Evolutionary conservation across 1,140 invertebrate genomes (phyloP), one percentile per base, ranked within the genome.

Genomic region (Drosophila paulistorum): DNA sequence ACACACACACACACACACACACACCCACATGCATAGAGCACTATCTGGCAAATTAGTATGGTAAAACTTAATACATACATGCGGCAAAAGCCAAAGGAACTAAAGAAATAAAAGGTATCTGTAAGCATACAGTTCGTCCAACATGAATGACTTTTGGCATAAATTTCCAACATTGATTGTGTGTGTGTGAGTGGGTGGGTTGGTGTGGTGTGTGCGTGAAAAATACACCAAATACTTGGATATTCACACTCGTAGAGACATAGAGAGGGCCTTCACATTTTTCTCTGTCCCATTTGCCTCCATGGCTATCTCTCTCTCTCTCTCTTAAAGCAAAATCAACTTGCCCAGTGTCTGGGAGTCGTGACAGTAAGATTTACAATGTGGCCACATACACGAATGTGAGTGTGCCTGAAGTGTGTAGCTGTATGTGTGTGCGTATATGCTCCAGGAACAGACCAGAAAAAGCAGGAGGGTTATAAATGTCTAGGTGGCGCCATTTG

Each of bases 361-460:
- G 75, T 89, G 85, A 84, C 84, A 89, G 81, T 73, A 85, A 89
- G 84, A 89, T 89, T 89, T 89, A 89, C 85, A 89, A 71, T 89
- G 77, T 75, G 85, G 77, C 79, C 62, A 78, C 75, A 78, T 72
- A 63, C 65, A 71, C 68, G 73, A 78, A 39, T 68, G 69, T 58
- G 70, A 71, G 69, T 72, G 66, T 41, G 59, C 14, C 14, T 3
- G 14, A 20, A 48, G 30, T 30, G 30, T 30, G 30, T 30, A 30
- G 30, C 5, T 30, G 30, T 30, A 7, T 26, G 23, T 26, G 23
- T 26, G 23, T 26, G 30, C 11, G 17, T 30, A 61, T 9, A 35
- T 14, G 39, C 59, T 42, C 4, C 7, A 6, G 33, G 4, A 48
- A 13, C 20, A 30, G 68, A 58, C 68, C 60, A 42, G 30, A 30